Evolutionary conservation across 2,888 invertebrate species (phyloP), one percentile per base, ranked within the genome.

Genomic region (Zaprionus lineosus): DNA sequence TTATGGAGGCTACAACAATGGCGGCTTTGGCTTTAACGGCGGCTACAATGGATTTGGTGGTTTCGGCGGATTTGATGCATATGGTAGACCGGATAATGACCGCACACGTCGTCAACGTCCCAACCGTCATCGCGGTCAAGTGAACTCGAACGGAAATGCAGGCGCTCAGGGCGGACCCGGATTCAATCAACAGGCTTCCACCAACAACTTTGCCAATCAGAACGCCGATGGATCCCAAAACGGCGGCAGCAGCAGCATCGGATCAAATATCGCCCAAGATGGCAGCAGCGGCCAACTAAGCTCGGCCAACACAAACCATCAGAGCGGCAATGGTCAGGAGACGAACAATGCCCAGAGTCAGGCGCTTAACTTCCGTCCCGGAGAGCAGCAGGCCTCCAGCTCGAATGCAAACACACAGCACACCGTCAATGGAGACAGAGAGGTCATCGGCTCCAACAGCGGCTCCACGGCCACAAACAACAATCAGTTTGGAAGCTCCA

Each of bases 251-350:
- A 88, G 89, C n/a, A 88, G 89, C 62, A 88, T 88, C 28, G 67
- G 88, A 9, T 87, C 89, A 0, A 89, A 90, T 28, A 21, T 90
- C n/a, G 88, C 88, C 1, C 44, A 65, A 15, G 86, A 89, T 51
- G 89, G 89, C 12, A 71, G 62, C 41, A 84, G 86, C 2, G 89
- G 89, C 0, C 89, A 89, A 56, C 53, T 89, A 7, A 88, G 87
- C 63, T 83, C 89, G 0, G 88, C 90, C 4, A 89, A 89, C 58
- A 86, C 87, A 0, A 84, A 86, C n/a, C 87, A 88, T n/a, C 76
- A 86, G 53, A 73, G 74, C 64, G n/a, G 46, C 77, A 11, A 84
- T 62, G 3, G 76, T 8, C 59, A 5, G 36, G 2, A 61, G 53
- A 37, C 58, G 3, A 88, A 89, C 41, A 75, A 70, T 7, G 88